Evolutionary conservation across 2,888 invertebrate species (phyloP).

Genomic region (Trachelus stipa): DNA sequence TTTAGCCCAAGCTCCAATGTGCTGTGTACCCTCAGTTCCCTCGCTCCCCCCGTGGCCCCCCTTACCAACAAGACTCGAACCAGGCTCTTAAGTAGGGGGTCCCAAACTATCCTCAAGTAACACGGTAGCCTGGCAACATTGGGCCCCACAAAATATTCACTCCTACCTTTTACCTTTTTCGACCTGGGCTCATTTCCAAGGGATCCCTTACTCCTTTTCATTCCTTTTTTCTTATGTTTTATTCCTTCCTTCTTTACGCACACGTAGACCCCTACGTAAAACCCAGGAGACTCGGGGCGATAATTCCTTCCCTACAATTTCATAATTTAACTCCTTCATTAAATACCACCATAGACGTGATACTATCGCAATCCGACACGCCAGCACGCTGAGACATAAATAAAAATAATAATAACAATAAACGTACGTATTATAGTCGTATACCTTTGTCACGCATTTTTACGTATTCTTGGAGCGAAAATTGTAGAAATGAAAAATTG

Average conservation of each 20-base stretch:
- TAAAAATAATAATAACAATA: not conserved
- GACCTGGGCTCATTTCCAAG: not conserved
- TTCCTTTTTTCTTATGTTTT: not conserved
- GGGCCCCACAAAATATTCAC: not conserved
- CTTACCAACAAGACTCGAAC: not conserved
- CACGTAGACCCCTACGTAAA: not conserved
- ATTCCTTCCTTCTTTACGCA: not conserved
- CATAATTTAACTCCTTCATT: not conserved
- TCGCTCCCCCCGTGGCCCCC: not conserved
- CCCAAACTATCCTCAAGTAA: not conserved
- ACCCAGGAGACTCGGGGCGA: not conserved
- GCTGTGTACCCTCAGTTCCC: not conserved
- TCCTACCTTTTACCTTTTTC: not conserved
- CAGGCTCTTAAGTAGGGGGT: not conserved
- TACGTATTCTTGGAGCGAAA: not conserved
- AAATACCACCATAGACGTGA: not conserved
- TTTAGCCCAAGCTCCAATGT: not conserved
- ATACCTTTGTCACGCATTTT: not conserved
- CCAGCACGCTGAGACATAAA: not conserved
- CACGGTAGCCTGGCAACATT: not conserved
- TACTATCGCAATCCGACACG: not conserved
- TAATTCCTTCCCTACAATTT: not conserved
- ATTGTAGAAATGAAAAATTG: not conserved
- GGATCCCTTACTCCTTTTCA: not conserved
- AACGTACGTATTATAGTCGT: not conserved